phyloP scores from a whole-genome alignment of 2,113 vertebrate species.

The Tonatia bakeri region DNA sequence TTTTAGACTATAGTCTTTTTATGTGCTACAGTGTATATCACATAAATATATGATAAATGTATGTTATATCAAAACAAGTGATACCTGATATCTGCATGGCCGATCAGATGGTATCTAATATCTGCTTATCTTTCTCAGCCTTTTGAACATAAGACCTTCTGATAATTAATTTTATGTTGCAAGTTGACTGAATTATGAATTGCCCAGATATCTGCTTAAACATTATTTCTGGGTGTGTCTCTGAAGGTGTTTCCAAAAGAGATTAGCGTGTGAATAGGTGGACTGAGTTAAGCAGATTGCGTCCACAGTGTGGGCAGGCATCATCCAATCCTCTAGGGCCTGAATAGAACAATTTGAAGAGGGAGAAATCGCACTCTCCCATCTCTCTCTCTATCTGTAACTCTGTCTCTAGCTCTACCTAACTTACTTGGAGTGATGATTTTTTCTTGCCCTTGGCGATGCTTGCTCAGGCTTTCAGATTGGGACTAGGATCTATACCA shows the following conservation, averaged over 20 bases:
- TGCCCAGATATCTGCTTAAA: neutral
- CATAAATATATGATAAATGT: neutral
- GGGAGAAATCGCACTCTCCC: neutral
- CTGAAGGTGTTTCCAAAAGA: neutral
- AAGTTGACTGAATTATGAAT: neutral
- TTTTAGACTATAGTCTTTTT: neutral
- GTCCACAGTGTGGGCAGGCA: neutral
- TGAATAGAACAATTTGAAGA: neutral
- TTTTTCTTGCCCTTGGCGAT: neutral
- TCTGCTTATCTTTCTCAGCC: neutral
- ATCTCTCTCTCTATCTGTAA: neutral
- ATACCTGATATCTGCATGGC: neutral
- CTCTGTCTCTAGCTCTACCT: neutral
- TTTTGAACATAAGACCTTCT: neutral
- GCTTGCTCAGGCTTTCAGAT: neutral
- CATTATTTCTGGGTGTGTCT: neutral
- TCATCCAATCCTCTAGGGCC: neutral
- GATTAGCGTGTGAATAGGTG: neutral
- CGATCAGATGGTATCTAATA: neutral
- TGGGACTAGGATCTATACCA: neutral
- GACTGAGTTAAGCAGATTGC: neutral
- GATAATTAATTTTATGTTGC: neutral
- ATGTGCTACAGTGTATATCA: neutral
- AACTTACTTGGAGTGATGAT: neutral
- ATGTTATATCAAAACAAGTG: neutral